Evolutionary conservation across 37 sponge, comb jelly and placozoan species (phyloP).

Genomic region (Geodia barretti): DNA sequence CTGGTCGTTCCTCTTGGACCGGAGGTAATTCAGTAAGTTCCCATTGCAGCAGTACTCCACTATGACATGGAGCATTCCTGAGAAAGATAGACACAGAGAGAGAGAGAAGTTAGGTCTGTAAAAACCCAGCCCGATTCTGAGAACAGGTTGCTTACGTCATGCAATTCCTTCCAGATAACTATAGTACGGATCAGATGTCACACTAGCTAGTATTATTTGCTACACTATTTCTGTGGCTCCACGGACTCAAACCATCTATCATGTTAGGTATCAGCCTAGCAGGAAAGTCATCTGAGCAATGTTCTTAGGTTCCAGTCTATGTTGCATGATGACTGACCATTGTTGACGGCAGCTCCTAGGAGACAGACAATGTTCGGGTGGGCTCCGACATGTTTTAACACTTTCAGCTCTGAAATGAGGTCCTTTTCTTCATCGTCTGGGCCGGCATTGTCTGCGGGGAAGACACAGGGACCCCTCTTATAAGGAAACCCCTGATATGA

Average conservation of each 20-base stretch:
- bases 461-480: too few species aligned
- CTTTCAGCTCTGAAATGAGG: conserved; percentile 42
- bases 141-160: too few species aligned
- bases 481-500: too few species aligned
- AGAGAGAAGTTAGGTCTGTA: too few species aligned
- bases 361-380: conserved; percentile 50
- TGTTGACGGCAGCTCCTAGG: conserved; percentile 28
- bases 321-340: conserved; percentile 20
- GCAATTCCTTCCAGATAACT: too few species aligned
- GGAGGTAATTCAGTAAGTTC: conserved; percentile 34
- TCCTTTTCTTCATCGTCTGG: conserved; percentile 38
- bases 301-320: background rate
- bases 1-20: conserved; percentile 35
- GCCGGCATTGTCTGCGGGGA: background rate
- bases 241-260: too few species aligned
- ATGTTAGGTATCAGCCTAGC: background rate
- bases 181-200: too few species aligned
- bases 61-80: conserved; percentile 37
- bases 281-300: background rate
- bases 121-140: too few species aligned
- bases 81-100: too few species aligned
- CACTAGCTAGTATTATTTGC: too few species aligned
- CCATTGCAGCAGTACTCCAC: conserved; percentile 51
- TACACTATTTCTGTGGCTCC: too few species aligned
- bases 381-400: conserved; percentile 44